Percentiles rank a stretch among this genome's conserved stretches.
Evolutionary conservation across 2,113 vertebrate species (phyloP).

Genomic region (Gulo gulo): DNA sequence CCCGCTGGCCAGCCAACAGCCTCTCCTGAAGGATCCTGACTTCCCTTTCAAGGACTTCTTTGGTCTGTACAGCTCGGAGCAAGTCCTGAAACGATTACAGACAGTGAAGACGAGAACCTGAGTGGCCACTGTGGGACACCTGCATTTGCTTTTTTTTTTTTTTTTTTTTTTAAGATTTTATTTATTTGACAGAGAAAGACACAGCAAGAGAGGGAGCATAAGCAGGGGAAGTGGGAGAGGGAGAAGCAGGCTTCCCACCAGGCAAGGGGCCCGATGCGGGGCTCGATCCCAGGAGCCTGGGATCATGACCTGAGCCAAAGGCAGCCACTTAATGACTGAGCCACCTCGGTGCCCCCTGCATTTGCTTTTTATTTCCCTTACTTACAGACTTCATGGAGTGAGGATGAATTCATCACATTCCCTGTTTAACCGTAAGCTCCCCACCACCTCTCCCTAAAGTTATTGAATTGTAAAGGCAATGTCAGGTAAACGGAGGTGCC

Average conservation of each 20-base stretch:
- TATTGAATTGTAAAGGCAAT: background rate
- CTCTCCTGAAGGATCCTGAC: slow-evolving; percentile 82
- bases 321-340: no score
- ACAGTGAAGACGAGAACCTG: background rate
- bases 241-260: no score
- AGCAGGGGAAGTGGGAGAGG: no score
- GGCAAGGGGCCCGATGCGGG: no score
- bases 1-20: slow-evolving; percentile 82
- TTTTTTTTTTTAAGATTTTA: no score
- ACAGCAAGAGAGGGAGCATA: no score
- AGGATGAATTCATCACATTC: background rate
- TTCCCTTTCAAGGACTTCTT: slow-evolving; percentile 84
- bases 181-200: no score
- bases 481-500: background rate
- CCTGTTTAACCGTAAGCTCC: background rate
- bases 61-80: slow-evolving; percentile 77
- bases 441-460: background rate
- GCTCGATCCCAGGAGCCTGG: no score
- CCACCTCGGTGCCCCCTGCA: no score
- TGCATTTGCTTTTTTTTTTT: no score
- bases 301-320: no score
- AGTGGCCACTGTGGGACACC: background rate
- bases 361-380: background rate
- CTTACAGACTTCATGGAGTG: background rate
- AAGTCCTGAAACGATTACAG: slow-evolving; percentile 84